phyloP scores from a whole-genome alignment of 92 coral and sea anemone genomes.

The Epizoanthus stellaris region DNA sequence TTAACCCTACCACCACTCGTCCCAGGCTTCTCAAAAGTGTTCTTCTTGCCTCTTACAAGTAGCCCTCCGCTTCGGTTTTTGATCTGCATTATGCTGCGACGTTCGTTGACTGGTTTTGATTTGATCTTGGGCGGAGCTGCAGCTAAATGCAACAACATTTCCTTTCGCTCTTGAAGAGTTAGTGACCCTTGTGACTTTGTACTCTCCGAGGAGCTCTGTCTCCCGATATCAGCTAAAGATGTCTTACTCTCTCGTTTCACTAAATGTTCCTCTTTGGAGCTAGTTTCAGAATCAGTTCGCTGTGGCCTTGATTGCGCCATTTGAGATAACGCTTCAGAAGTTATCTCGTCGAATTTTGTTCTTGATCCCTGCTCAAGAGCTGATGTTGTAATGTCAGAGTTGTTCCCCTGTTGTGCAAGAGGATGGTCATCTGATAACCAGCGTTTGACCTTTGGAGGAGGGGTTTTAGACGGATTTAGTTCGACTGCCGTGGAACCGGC shows the following conservation, averaged over 20 bases:
- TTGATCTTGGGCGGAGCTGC: slow-evolving; percentile 32
- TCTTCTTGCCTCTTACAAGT: slow-evolving; percentile 17
- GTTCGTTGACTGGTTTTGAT: slow-evolving; percentile 34
- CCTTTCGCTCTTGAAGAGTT: slow-evolving; percentile 37
- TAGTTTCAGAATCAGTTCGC: not conserved
- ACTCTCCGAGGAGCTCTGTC: slow-evolving; percentile 28
- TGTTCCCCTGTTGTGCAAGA: not conserved
- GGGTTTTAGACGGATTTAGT: not conserved
- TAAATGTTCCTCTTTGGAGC: not conserved
- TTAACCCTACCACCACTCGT: not conserved
- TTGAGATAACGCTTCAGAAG: not conserved
- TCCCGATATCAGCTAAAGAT: not conserved
- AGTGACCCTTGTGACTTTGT: slow-evolving; percentile 22
- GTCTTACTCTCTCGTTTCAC: not conserved
- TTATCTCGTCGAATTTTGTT: too few relatives aligned
- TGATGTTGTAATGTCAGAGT: not conserved
- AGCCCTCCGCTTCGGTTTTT: slow-evolving; percentile 38
- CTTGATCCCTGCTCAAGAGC: too few relatives aligned
- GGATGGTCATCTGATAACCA: slow-evolving; percentile 8
- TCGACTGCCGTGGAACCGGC: not conserved
- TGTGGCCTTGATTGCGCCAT: not conserved
- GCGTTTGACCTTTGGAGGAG: not conserved
- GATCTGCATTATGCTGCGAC: slow-evolving; percentile 41
- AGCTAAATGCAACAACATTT: slow-evolving; percentile 41
- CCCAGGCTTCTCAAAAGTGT: slow-evolving; percentile 18